Conservation (phyloP, 2,113 vertebrate genomes). For the Callionymus lyra region DNA sequence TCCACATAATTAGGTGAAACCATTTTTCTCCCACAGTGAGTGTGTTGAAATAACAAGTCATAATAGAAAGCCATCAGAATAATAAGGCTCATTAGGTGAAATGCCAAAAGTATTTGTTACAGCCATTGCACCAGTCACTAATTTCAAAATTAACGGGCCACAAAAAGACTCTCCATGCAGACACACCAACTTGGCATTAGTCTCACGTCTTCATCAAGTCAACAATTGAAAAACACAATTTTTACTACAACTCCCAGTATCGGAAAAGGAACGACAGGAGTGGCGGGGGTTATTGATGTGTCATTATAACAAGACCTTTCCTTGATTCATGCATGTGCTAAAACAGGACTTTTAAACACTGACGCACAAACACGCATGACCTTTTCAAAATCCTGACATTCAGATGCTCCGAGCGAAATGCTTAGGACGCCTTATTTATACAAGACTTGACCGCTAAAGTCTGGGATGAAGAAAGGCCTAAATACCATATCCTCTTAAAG, state of each 20-base stretch:
- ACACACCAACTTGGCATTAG: conserved; percentile 4
- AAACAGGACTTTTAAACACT: neutral
- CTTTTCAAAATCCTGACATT: conserved; percentile 63
- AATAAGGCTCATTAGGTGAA: conserved; percentile 26
- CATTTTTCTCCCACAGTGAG: neutral
- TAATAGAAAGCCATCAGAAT: conserved; percentile 19
- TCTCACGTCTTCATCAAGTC: conserved; percentile 21
- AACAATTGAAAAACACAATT: conserved; percentile 34
- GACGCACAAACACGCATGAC: conserved; percentile 36
- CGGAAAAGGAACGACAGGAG: conserved; percentile 3
- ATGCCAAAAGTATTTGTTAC: conserved; percentile 22
- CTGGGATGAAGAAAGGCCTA: conserved; percentile 7
- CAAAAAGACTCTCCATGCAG: conserved; percentile 2
- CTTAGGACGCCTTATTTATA: conserved; percentile 51
- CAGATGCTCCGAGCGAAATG: conserved; percentile 33
- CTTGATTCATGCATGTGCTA: conserved; percentile 1
- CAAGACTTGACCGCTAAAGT: conserved; percentile 31
- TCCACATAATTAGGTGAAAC: conserved; percentile 14
- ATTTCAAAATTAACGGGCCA: conserved; percentile 14
- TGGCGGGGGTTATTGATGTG: conserved; percentile 24
- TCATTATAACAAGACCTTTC: conserved; percentile 31
- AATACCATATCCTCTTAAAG: no score
- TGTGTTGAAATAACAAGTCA: conserved; percentile 10
- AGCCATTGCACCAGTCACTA: conserved; percentile 15
- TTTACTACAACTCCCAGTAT: conserved; percentile 39